Base-by-base conservation (phyloP, 2,113 vertebrate genomes). In the Mus spicilegus region DNA sequence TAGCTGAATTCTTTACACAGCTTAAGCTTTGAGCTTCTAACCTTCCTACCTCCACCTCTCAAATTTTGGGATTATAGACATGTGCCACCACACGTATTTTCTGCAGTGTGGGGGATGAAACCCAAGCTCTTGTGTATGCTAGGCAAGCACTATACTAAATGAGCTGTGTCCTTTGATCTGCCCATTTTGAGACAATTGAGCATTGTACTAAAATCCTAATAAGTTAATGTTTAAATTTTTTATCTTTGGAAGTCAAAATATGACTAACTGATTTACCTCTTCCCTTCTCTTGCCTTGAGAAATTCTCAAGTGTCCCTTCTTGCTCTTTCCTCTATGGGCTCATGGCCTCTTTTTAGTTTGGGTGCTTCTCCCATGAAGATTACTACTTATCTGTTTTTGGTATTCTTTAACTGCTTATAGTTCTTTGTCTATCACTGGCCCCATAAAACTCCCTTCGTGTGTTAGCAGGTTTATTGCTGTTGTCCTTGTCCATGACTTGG, bases 211-310 rank as follows among this genome's bases (percentile, higher is more conserved):
- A 19, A 14, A 4, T 30, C 9, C 33, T 42, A 42, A 24, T 86
- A 4, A 54, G 7, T 54, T 67, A 76, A 76, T 39, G n/a, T 39
- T 26, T 54, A 81, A 14, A 24, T 19, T 12, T 56, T 80, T 80
- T 80, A 36, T 80, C n/a, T n/a, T 39, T 36, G 24, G 36, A 81
- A 58, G 49, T 33, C 46, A 78, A 78, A 51, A 19, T 19, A 78
- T 5, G 7, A 33, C 30, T 16, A 49, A 5, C 1, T 54, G 13
- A 36, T 36, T 56, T 51, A 2, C 7, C 10, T 2, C 1, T 28
- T 19, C 33, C 39, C 20, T 42, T 39, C 10, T 46, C 11, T 36
- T 54, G 17, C 4, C 49, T 10, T 54, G 2, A 19, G 8, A 28
- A 58, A 33, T 56, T n/a, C 78, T 58, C 19, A 56, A 36, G 19